Percentiles rank a stretch among this genome's conserved stretches.
Conservation (phyloP, 2,797 vertebrate genomes). For the Serranus cabrilla region DNA sequence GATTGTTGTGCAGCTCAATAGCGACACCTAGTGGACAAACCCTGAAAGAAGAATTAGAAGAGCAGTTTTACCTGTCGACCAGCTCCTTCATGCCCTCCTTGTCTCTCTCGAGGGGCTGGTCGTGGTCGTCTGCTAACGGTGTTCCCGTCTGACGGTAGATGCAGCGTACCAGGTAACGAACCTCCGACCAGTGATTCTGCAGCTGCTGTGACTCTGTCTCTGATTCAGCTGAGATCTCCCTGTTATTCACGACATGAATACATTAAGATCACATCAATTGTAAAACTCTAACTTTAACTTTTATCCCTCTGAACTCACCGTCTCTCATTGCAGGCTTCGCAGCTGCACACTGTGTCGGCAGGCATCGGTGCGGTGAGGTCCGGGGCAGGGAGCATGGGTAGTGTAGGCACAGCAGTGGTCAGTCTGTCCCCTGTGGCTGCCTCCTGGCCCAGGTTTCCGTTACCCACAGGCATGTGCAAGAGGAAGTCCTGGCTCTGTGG, state of each 20-base stretch:
- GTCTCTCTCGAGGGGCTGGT: constrained; percentile 93
- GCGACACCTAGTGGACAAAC: constrained; percentile 66
- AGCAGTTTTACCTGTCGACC: constrained; percentile 90
- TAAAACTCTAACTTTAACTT: background rate
- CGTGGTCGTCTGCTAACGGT: constrained; percentile 93
- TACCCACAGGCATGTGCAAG: constrained; percentile 93
- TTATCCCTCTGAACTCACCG: constrained; percentile 83
- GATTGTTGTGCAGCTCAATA: constrained; percentile 11
- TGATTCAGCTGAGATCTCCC: constrained; percentile 93
- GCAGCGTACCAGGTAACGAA: constrained; percentile 96
- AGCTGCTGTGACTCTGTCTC: constrained; percentile 97
- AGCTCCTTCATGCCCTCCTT: constrained; percentile 97
- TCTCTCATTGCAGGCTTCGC: constrained; percentile 95
- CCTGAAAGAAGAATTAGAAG: background rate
- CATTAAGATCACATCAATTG: background rate
- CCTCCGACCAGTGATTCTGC: constrained; percentile 98
- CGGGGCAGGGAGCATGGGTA: constrained; percentile 88
- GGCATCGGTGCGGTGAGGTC: constrained; percentile 87
- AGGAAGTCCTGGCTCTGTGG: constrained; percentile 95
- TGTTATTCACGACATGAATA: constrained; percentile 63
- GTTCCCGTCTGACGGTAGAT: constrained; percentile 98
- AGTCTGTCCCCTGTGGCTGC: constrained; percentile 87
- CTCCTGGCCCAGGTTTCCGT: constrained; percentile 89
- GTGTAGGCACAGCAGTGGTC: constrained; percentile 87
- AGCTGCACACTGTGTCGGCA: constrained; percentile 91